Base-by-base conservation (phyloP, 2,797 vertebrate species). In the Salmo trutta region DNA sequence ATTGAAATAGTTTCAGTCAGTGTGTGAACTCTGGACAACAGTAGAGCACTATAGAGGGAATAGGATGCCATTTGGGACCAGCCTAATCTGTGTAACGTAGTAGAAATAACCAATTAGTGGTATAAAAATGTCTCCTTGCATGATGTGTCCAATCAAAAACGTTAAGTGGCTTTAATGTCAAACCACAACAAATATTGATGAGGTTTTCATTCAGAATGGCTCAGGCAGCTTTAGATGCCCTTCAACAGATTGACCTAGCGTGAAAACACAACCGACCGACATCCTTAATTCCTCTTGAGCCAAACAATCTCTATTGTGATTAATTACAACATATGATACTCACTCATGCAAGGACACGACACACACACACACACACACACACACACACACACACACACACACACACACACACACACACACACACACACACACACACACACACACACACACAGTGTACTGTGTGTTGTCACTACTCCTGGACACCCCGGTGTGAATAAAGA, bases 251-350 rank as follows among this genome's bases (percentile, higher is more conserved):
- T 75, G 76, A 81, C 76, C 85, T 59, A 19, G 71, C 81, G 80
- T 81, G 81, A 77, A 78, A 75, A 83, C 19, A 53, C 79, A 85
- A 76, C 73, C 62, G 62, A 74, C 79, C 80, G 75, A 78, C 83
- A 84, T 83, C 79, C 75, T 79, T 84, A 74, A 84, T 81, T 81
- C 83, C 79, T 67, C 59, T 21, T 71, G 75, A 86, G 82, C 79
- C 77, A 81, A 84, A 83, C 78, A 71, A 78, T 81, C 79, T 81
- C 83, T 84, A 86, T 84, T 81, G 82, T 85, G 87, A 88, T 88
- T 84, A 87, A 88, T 87, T 87, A 85, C 79, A 77, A 73, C 76
- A 79, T 80, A 85, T 84, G 80, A 87, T 82, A 77, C 77, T 83
- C 84, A 81, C 75, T 83, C 85, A 81, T 71, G 87, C 84, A 77